Evolutionary conservation across 2,113 vertebrate species (phyloP).

Genomic region (Poeciliopsis retropinna): DNA sequence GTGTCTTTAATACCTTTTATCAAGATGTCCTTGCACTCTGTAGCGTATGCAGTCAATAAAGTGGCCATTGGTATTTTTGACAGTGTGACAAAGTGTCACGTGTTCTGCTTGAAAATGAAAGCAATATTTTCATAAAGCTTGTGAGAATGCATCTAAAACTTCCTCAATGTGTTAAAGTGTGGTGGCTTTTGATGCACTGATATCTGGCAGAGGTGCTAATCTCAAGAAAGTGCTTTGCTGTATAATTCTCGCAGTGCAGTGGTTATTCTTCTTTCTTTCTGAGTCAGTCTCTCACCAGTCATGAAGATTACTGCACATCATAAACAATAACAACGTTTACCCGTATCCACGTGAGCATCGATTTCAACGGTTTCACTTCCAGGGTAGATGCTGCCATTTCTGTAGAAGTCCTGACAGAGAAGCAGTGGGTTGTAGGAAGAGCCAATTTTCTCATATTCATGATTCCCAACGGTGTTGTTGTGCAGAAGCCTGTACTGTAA

Average conservation of each 20-base stretch:
- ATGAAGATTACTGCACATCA: too few relatives aligned
- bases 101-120: too few relatives aligned
- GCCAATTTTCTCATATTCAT: constrained; percentile 86
- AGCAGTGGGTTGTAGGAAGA: constrained; percentile 75
- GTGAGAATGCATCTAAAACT: neutral
- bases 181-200: neutral
- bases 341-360: constrained; percentile 86
- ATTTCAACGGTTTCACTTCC: constrained; percentile 93
- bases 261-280: neutral
- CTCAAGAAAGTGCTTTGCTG: too few relatives aligned
- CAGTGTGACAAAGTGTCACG: too few relatives aligned
- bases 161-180: too few relatives aligned
- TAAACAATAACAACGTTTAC: constrained; percentile 64
- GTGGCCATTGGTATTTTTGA: too few relatives aligned
- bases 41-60: too few relatives aligned
- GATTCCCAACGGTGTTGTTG: constrained; percentile 89
- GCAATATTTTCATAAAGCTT: neutral
- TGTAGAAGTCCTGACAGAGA: constrained; percentile 91
- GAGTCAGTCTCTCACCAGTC: too few relatives aligned
- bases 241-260: neutral
- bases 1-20: too few relatives aligned
- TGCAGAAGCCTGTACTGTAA: constrained; percentile 85
- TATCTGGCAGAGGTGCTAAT: neutral
- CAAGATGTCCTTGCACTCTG: too few relatives aligned
- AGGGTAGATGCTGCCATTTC: constrained; percentile 84